These are phyloP conservation scores for Phoenicopterus ruber DNA, from an alignment of 2,113 vertebrate species.

Conservation along the genomic window DNA sequence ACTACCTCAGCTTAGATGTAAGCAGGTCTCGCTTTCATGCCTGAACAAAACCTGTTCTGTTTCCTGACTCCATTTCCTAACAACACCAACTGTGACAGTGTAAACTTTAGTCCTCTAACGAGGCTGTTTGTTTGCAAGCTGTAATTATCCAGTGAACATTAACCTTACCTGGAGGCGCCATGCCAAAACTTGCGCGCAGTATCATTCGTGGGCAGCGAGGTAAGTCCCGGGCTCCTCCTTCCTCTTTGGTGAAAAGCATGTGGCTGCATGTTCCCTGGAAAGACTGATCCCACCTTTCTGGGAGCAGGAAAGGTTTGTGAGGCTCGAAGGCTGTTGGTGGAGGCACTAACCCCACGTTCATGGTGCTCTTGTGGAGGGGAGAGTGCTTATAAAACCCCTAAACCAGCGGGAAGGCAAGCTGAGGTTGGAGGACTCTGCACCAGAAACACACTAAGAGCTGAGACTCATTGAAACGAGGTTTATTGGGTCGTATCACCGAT, in stretches of 20 bases:
- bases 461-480: slow-evolving; percentile 11
- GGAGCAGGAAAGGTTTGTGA: background rate
- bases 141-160: accelerated
- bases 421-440: background rate
- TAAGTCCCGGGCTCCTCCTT: background rate
- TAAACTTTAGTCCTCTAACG: accelerated
- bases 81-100: accelerated
- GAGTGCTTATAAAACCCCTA: accelerated
- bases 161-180: background rate
- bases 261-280: accelerated
- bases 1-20: accelerated
- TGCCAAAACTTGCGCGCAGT: accelerated
- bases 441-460: background rate
- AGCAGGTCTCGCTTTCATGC: background rate
- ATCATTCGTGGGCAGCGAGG: accelerated
- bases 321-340: accelerated
- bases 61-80: accelerated
- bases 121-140: background rate
- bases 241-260: no score
- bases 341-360: accelerated
- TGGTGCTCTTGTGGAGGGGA: no score
- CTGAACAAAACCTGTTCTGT: background rate
- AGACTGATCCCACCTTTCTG: background rate
- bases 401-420: accelerated
- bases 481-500: slow-evolving; percentile 54